Percentiles rank a stretch among this genome's conserved stretches.
Conservation (phyloP, 2,888 invertebrate species). For the Leucophenga montana region DNA sequence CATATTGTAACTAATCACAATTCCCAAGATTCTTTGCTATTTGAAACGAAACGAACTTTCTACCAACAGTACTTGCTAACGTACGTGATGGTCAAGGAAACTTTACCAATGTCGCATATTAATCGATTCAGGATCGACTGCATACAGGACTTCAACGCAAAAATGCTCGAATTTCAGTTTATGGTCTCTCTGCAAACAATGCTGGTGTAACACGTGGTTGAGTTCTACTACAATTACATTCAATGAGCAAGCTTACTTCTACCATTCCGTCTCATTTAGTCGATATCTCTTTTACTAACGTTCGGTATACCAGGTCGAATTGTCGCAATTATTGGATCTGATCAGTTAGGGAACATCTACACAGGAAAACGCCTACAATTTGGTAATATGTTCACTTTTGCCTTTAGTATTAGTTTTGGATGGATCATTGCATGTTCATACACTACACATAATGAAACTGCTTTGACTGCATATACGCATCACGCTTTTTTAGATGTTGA, state of each 20-base stretch:
- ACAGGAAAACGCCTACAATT: conserved; percentile 31
- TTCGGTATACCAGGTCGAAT: conserved; percentile 35
- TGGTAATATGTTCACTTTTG: conserved; percentile 22
- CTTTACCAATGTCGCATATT: conserved; percentile 16
- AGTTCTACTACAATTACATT: conserved; percentile 21
- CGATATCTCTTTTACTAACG: conserved; percentile 18
- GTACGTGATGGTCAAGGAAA: not conserved
- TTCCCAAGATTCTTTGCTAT: no score
- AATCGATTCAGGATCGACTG: conserved; percentile 30
- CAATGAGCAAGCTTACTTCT: not conserved
- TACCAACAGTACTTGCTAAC: not conserved
- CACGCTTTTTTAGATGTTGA: no score
- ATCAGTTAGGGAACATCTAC: conserved; percentile 34
- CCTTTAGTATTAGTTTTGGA: conserved; percentile 37
- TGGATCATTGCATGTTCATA: no score
- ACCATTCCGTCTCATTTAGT: conserved; percentile 32
- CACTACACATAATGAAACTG: no score
- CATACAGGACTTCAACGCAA: conserved; percentile 14
- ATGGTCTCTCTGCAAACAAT: conserved; percentile 21
- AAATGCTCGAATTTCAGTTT: conserved; percentile 22
- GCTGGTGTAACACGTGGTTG: conserved; percentile 29
- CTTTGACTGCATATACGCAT: no score
- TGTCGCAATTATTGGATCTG: conserved; percentile 38
- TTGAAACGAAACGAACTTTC: no score
- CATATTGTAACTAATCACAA: no score